A percentile compares a stretch with the other conserved stretches of the same genome.
Conservation (phyloP, 1,140 invertebrate genomes). For the Pseudachorutes palmiensis region DNA sequence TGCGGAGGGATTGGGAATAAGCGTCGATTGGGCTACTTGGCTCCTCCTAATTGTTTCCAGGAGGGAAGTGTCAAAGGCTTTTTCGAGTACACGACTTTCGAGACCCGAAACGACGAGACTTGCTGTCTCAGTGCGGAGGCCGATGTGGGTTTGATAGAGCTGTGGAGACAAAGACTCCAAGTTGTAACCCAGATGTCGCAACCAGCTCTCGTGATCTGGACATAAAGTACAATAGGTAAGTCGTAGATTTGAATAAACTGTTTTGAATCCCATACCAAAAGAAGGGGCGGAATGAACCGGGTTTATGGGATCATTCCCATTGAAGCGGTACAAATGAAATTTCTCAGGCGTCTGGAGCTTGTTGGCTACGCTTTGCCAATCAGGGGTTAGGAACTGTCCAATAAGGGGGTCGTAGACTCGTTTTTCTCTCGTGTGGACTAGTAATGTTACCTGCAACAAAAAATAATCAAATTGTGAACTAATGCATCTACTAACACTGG, state of each 20-base stretch:
- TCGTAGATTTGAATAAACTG: too few relatives aligned
- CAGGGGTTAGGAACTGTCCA: constrained; percentile 87
- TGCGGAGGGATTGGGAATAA: constrained; percentile 32
- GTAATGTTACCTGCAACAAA: constrained; percentile 60
- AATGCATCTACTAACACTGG: not conserved
- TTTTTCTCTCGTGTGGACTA: constrained; percentile 83
- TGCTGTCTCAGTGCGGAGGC: constrained; percentile 41
- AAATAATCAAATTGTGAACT: not conserved
- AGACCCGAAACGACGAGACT: constrained; percentile 39
- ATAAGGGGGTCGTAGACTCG: constrained; percentile 90
- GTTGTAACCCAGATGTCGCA: constrained; percentile 72
- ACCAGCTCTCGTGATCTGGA: constrained; percentile 73
- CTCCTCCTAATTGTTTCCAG: constrained; percentile 26
- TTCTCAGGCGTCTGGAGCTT: constrained; percentile 64
- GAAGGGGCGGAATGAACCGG: constrained; percentile 60
- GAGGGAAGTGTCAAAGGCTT: constrained; percentile 52
- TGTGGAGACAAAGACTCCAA: constrained; percentile 79
- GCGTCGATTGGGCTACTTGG: constrained; percentile 30
- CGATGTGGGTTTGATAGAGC: constrained; percentile 47
- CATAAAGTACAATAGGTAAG: constrained; percentile 35
- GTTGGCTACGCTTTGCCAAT: constrained; percentile 75
- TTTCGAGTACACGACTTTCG: constrained; percentile 40
- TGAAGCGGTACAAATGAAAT: constrained; percentile 78
- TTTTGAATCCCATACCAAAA: too few relatives aligned
- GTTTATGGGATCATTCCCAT: constrained; percentile 89